Percentiles rank a stretch among this genome's conserved stretches.
These are phyloP conservation scores for Brachionus manjavacas DNA, from an alignment of 1,140 invertebrate species.

Conservation along the genomic window DNA sequence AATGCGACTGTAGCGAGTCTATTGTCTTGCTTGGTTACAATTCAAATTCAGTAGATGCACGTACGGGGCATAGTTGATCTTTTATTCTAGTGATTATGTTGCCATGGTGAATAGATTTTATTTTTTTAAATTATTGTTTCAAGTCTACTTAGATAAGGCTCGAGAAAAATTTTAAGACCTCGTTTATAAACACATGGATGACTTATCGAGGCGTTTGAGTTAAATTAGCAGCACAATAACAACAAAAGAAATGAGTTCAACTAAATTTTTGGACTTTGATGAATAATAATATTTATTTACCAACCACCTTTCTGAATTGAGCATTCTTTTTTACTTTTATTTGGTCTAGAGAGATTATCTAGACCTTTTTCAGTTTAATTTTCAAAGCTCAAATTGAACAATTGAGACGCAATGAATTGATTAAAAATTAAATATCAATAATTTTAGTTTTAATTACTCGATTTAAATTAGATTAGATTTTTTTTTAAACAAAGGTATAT, in stretches of 20 bases:
- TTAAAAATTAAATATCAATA: too few species aligned
- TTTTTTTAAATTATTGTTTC: not conserved
- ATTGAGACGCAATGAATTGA: too few species aligned
- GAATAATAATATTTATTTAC: not conserved
- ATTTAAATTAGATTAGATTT: too few species aligned
- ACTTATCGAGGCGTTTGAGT: not conserved
- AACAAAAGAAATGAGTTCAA: not conserved
- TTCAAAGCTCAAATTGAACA: too few species aligned
- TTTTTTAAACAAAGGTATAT: too few species aligned
- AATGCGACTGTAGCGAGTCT: conserved; percentile 6
- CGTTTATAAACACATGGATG: not conserved
- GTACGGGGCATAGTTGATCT: not conserved
- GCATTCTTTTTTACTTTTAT: not conserved
- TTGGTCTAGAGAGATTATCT: not conserved
- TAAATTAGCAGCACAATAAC: not conserved
- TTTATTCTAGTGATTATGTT: not conserved
- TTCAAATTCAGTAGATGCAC: not conserved
- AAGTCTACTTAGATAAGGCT: conserved; percentile 21
- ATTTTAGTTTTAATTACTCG: too few species aligned
- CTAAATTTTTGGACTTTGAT: not conserved
- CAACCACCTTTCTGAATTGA: not conserved
- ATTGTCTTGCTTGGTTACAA: conserved; percentile 18
- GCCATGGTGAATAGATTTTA: not conserved
- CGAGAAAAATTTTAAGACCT: not conserved
- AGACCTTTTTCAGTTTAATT: not conserved